Base-by-base conservation (phyloP, 2,113 vertebrate species). In the Myrmophylax atrothorax region DNA sequence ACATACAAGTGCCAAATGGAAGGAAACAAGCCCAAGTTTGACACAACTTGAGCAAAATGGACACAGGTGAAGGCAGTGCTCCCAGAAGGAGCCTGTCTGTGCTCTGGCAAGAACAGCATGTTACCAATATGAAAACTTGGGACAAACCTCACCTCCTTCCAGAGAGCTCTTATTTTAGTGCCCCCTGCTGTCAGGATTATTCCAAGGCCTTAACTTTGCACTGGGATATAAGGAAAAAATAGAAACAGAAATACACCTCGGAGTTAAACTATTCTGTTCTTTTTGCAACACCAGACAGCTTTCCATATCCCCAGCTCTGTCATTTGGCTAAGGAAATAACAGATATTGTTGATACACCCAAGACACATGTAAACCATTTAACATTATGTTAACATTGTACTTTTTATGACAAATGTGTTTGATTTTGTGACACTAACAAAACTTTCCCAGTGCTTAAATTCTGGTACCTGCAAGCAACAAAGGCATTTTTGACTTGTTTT, bases 161-260 rank as follows among this genome's bases (percentile, higher is more conserved):
- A 90, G 42, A 26, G 3, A 59, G 38, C 3, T 1, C 18, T 77
- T 59, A 29, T 50, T 80, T 74, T 23, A 86, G 76, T 93, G 93
- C 91, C 84, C 83, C 24, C 89, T 95, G 83, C 60, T 84, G 94
- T 74, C 91, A 84, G 10, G 10, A 58, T 11, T 53, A 52, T 18
- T 37, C n/a, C 46, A 42, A 79, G 26, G 10, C 37, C 14, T 69
- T 62, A 66, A 23, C 69, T 56, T 25, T 58, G 47, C 33, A 46
- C 24, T 31, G 18, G 42, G 12, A 55, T 76, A 77, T 70, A 67
- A 73, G 16, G 49, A 82, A 78, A 85, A 56, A 75, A 64, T 1
- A 37, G 12, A 42, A 85, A 75, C 14, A 79, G 55, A 84, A 84
- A 22, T 11, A 49, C 33, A 44, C 18, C 9, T 68, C 52, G 37